Evolutionary conservation across 2,113 vertebrate species (phyloP).

Genomic region (Nematolebias whitei): DNA sequence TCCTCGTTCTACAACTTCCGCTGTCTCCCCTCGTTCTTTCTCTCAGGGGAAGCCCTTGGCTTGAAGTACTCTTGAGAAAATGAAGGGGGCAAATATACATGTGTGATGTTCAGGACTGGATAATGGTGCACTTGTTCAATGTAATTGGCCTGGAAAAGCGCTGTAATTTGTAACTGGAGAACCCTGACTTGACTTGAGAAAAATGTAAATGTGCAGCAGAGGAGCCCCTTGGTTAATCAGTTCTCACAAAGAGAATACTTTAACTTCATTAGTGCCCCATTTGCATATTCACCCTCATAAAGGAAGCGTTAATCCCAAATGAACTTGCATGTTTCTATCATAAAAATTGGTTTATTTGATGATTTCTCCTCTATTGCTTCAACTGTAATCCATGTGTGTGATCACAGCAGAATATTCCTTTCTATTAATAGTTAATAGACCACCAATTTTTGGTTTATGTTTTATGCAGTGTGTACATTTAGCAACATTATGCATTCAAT

Average conservation of each 20-base stretch:
- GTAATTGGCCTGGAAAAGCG: conserved; percentile 81
- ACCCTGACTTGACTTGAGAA: conserved; percentile 75
- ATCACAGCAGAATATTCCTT: conserved; percentile 34
- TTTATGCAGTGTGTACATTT: conserved; percentile 16
- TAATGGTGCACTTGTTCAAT: conserved; percentile 79
- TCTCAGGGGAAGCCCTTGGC: conserved; percentile 64
- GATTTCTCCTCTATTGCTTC: conserved; percentile 32
- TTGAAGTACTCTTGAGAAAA: conserved; percentile 83
- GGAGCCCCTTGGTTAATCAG: conserved; percentile 80
- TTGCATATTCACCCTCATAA: conserved; percentile 77
- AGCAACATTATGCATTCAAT: not conserved
- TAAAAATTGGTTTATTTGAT: conserved; percentile 57
- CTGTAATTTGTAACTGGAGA: conserved; percentile 82
- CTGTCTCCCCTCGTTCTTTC: conserved; percentile 39
- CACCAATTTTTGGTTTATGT: conserved; percentile 16
- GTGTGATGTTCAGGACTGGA: conserved; percentile 82
- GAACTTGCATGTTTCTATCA: conserved; percentile 71
- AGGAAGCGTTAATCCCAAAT: conserved; percentile 72
- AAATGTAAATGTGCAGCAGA: conserved; percentile 78
- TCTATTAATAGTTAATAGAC: conserved; percentile 20
- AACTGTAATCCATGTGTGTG: conserved; percentile 30
- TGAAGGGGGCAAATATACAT: conserved; percentile 79
- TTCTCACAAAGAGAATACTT: conserved; percentile 80
- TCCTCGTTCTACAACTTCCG: conserved; percentile 41
- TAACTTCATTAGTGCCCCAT: conserved; percentile 78